Evolutionary conservation across 2,888 invertebrate species (phyloP).

Genomic region (Microctonus brassicae): DNA sequence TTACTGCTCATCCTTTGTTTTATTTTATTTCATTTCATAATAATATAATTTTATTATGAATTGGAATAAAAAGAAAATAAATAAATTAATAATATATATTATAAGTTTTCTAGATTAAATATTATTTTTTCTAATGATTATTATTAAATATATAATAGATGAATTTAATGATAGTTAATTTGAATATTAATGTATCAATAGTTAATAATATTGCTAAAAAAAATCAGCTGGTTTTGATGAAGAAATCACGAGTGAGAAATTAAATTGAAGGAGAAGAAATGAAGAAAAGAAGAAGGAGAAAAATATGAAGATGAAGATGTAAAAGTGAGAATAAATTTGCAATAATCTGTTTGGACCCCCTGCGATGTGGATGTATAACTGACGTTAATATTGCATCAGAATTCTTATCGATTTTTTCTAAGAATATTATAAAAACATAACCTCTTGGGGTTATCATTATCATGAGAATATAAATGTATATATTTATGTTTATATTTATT

Average conservation of each 20-base stretch:
- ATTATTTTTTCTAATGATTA: too few relatives aligned
- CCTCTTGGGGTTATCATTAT: slow-evolving; percentile 28
- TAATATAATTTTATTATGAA: background rate
- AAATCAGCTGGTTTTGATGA: background rate
- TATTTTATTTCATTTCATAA: background rate
- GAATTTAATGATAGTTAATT: too few relatives aligned
- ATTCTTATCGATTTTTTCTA: slow-evolving; percentile 13
- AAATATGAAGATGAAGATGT: background rate
- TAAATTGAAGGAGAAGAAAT: background rate
- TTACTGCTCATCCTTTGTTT: background rate
- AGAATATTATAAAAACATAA: background rate
- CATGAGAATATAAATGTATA: background rate
- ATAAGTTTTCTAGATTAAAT: too few relatives aligned
- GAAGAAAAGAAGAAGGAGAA: background rate
- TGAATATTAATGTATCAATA: background rate
- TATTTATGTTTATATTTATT: background rate
- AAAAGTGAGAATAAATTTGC: slow-evolving; percentile 22
- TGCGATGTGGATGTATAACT: slow-evolving; percentile 52
- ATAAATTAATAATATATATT: too few relatives aligned
- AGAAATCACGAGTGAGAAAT: background rate
- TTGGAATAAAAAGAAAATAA: background rate
- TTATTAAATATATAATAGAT: too few relatives aligned
- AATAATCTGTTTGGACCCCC: slow-evolving; percentile 54
- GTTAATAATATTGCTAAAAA: background rate
- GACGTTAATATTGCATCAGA: slow-evolving; percentile 58